These are phyloP conservation scores for Lottia scabra DNA, from an alignment of 2,888 invertebrate genomes.

Conservation along the genomic window DNA sequence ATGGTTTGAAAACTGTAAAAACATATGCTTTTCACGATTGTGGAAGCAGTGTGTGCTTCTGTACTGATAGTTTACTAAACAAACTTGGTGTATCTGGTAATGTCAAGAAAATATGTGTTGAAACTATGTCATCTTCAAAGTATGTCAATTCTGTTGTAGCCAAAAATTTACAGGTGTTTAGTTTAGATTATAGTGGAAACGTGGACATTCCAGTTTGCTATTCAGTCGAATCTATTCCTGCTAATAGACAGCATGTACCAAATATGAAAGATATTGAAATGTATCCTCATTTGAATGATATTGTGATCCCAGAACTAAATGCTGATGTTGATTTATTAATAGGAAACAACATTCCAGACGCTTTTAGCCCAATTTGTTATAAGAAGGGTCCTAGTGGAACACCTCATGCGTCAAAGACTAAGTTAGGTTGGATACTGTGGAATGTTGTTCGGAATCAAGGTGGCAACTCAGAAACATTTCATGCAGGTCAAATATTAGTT, in stretches of 20 bases:
- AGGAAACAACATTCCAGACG: neutral
- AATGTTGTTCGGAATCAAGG: neutral
- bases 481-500: neutral
- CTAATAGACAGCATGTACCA: neutral
- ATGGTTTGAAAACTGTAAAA: neutral
- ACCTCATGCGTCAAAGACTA: neutral
- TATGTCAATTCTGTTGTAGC: neutral
- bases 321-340: neutral
- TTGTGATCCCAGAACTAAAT: neutral
- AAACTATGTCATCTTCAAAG: constrained; percentile 7
- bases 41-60: constrained; percentile 16
- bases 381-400: neutral
- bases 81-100: constrained; percentile 1
- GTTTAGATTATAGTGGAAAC: too few species aligned
- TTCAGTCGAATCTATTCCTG: neutral
- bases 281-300: neutral
- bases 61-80: constrained; percentile 1
- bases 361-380: neutral
- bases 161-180: neutral
- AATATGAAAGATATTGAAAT: neutral
- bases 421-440: neutral
- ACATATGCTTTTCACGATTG: constrained; percentile 20
- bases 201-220: neutral
- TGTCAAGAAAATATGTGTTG: constrained; percentile 5
- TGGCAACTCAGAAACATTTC: neutral